Base-by-base conservation (phyloP, 1,140 invertebrate species). In the Pollicipes pollicipes region DNA sequence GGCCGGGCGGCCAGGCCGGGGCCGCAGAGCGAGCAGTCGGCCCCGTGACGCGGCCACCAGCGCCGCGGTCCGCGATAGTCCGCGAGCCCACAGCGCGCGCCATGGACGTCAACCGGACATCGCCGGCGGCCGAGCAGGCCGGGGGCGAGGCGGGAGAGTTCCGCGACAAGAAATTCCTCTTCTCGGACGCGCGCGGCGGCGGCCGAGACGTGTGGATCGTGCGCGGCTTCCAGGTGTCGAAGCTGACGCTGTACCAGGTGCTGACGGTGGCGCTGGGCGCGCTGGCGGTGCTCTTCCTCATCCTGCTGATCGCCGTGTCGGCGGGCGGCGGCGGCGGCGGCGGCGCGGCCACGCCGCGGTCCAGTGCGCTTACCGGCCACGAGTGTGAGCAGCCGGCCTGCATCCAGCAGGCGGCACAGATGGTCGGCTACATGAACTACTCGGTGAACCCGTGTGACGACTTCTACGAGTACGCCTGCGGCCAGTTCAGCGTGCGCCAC, bases 141-240 rank as follows among this genome's bases (percentile, higher is more conserved):
- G 21, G 45, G 2, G 64, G 6, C 27, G 28, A 66, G 21, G 63
- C 24, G 6, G 63, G 63, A 26, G 63, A 64, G 64, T 66, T 27
- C 27, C 64, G 64, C 64, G 64, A 66, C 64, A 66, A 66, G 28
- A 66, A 66, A 8, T 66, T 66, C 64, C 64, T 66, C 64, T 66
- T 66, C 64, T 66, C 64, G 27, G 64, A 66, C 28, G 8, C 64
- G 64, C 64, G 64, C 27, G 26, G 64, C 28, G 64, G 27, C 64
- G 64, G 64, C 64, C n/a, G 28, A 8, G 64, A 66, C 26, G 64
- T 66, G 64, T 66, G 64, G 64, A 29, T 66, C 27, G 64, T 66
- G 64, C 64, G 64, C 28, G 64, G 64, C 64, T 66, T 66, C 27
- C 64, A 66, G 64, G 13, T 66, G 10, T 66, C 64, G 8, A 66